These are phyloP conservation scores for Halcyon senegalensis DNA, from an alignment of 2,113 vertebrate species.

Conservation along the genomic window DNA sequence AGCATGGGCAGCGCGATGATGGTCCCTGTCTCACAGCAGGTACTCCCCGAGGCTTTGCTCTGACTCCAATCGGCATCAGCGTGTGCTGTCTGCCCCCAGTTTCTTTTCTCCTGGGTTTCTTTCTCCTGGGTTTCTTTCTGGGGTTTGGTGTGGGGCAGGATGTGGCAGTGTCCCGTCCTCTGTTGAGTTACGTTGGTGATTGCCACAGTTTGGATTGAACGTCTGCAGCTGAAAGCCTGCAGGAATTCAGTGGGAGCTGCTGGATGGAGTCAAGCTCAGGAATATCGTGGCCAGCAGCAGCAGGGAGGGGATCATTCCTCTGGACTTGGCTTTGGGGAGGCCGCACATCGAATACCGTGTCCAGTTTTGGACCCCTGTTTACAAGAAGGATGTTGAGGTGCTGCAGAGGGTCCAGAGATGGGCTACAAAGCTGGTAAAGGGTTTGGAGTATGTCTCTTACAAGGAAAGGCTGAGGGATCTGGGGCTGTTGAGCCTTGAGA, in stretches of 20 bases:
- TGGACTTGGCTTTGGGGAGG: too few relatives aligned
- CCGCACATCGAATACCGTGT: too few relatives aligned
- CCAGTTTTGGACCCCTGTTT: too few relatives aligned
- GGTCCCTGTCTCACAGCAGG: neutral
- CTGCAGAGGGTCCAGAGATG: too few relatives aligned
- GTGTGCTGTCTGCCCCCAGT: neutral
- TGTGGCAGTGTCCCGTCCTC: neutral
- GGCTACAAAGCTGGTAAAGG: too few relatives aligned
- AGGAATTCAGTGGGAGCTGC: neutral
- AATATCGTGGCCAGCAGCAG: too few relatives aligned
- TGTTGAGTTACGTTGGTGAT: neutral
- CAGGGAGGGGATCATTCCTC: too few relatives aligned
- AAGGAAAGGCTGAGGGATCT: too few relatives aligned
- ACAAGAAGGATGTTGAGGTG: too few relatives aligned
- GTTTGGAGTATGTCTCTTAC: too few relatives aligned
- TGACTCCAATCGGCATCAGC: neutral
- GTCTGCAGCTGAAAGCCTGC: neutral
- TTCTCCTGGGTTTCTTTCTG: neutral
- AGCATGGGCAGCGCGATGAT: fast-evolving
- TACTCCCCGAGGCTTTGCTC: neutral
- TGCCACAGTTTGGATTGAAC: neutral
- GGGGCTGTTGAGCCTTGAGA: too few relatives aligned
- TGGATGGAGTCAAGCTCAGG: neutral
- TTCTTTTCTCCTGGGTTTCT: neutral
- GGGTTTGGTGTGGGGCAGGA: neutral